These are phyloP conservation scores for Drosophila lacteicornis DNA, from an alignment of 1,140 invertebrate genomes.

Conservation along the genomic window DNA sequence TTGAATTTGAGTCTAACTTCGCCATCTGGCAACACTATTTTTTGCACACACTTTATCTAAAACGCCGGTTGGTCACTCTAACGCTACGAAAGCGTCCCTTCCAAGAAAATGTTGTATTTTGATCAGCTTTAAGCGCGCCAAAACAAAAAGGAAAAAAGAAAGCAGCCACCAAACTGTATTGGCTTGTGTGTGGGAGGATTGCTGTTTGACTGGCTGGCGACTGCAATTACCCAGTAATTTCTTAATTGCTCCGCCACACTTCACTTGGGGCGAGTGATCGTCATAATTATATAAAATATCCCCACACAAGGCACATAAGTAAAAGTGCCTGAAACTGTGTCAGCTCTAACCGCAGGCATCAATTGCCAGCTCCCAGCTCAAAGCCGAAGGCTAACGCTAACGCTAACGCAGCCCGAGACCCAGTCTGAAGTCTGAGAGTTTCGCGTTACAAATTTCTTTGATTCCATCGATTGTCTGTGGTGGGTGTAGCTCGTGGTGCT, in stretches of 20 bases:
- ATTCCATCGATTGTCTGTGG: slow-evolving; percentile 36
- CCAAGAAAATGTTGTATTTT: too few species aligned
- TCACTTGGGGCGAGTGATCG: slow-evolving; percentile 30
- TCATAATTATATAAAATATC: slow-evolving; percentile 38
- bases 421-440: slow-evolving; percentile 24
- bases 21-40: too few species aligned
- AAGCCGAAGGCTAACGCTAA: slow-evolving; percentile 42
- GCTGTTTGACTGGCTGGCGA: not conserved
- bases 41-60: too few species aligned
- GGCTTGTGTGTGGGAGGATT: slow-evolving; percentile 27
- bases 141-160: slow-evolving; percentile 39
- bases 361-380: slow-evolving; percentile 17
- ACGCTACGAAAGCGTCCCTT: too few species aligned
- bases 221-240: slow-evolving; percentile 51
- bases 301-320: slow-evolving; percentile 28
- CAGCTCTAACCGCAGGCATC: slow-evolving; percentile 53
- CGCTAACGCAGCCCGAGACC: slow-evolving; percentile 6
- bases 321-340: slow-evolving; percentile 55
- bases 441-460: slow-evolving; percentile 53
- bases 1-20: too few species aligned
- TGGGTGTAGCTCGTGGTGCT: slow-evolving; percentile 38
- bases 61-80: too few species aligned
- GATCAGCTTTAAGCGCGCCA: slow-evolving; percentile 7
- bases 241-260: slow-evolving; percentile 47
- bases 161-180: slow-evolving; percentile 11